Conservation (phyloP, 2,888 invertebrate species). For the Macropis europaea region DNA sequence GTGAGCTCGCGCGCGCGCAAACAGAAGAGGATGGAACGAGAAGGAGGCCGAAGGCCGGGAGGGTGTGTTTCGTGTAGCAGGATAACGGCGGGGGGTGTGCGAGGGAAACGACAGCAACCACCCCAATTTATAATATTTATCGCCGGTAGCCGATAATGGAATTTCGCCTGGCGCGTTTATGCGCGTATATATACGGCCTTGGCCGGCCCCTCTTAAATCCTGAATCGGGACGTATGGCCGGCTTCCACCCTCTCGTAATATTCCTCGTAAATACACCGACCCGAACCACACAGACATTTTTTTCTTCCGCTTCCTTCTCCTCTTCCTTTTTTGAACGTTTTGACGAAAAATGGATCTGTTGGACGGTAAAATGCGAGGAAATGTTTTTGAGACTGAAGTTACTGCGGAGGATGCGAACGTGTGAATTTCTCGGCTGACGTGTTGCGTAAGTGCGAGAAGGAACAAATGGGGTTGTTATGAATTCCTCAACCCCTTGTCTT, state of each 20-base stretch:
- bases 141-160: conserved; percentile 76
- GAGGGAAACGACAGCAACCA: conserved; percentile 43
- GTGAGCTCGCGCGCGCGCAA: conserved; percentile 10
- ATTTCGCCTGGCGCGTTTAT: conserved; percentile 66
- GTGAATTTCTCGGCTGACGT: too few species aligned
- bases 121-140: conserved; percentile 79
- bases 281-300: neutral
- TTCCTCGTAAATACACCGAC: conserved; percentile 56
- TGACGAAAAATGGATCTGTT: too few species aligned
- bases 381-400: too few species aligned
- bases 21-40: conserved; percentile 9
- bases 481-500: too few species aligned
- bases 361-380: too few species aligned
- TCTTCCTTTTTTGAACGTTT: neutral
- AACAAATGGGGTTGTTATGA: too few species aligned
- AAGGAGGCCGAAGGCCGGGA: conserved; percentile 12
- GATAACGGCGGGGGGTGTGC: conserved; percentile 7
- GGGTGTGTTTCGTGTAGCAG: conserved; percentile 38
- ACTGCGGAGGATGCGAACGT: too few species aligned
- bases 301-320: neutral
- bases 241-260: conserved; percentile 48
- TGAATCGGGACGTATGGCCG: conserved; percentile 53
- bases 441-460: too few species aligned
- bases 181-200: conserved; percentile 29
- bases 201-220: conserved; percentile 58